Evolutionary conservation across 2,113 vertebrate genomes (phyloP), one percentile per base, ranked within the genome.

Genomic region (Tetrax tetrax): DNA sequence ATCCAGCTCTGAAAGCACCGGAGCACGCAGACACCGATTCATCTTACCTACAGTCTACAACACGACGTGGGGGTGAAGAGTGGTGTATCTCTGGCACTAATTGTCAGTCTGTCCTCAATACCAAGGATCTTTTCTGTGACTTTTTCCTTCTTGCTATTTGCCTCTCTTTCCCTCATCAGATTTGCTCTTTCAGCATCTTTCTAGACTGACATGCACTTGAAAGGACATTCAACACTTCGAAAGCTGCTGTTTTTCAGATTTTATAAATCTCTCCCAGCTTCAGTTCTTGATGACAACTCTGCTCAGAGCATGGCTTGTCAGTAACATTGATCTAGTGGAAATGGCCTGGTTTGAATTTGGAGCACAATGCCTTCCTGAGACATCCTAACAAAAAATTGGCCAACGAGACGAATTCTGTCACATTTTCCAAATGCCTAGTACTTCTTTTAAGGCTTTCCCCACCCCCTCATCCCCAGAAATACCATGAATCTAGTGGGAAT

Each of bases 171-270:
- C 56, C 33, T 76, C 31, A 79, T 53, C 83, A 61, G 28, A 89
- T 85, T 54, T 87, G 31, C 33, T 85, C 89, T 78, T 87, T 48
- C 77, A 24, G 47, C 87, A 43, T 91, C 75, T 31, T 68, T 56
- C 69, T 37, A 50, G 68, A 37, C 68, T 92, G 84, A 93, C 15
- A 6, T 37, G 54, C 64, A 53, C 83, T 80, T 75, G 81, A 77
- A 84, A 83, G 63, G 78, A 68, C 56, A 33, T 60, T 60, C 75
- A 75, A 78, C 87, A 89, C 85, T 95, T 81, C 3, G 69, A 78
- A 97, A 96, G 92, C 85, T 90, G 91, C 75, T 86, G 64, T 19
- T 94, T 81, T 95, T 91, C 87, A 95, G 85, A 87, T 95, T 96
- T 96, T 95, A 92, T 90, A 45, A 60, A 83, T 90, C 92, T 96